Evolutionary conservation across 2,113 vertebrate genomes (phyloP).

Genomic region (Labeo rohita): DNA sequence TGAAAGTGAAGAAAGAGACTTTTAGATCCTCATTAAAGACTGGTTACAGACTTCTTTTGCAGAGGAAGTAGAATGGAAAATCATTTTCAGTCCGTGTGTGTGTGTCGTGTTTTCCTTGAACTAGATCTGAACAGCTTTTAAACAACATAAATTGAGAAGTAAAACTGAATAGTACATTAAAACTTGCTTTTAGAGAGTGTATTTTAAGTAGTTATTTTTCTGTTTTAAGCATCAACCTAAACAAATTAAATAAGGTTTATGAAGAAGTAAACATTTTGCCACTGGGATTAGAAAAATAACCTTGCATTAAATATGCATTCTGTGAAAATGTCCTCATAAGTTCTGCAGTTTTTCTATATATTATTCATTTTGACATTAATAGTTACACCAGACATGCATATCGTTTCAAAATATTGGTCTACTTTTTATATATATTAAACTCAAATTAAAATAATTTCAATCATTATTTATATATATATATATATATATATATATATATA

Average conservation of each 20-base stretch:
- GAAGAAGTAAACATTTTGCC: neutral
- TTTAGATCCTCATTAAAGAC: conserved; percentile 15
- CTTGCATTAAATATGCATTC: neutral
- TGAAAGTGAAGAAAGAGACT: conserved; percentile 1
- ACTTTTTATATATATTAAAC: too few relatives aligned
- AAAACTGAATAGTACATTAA: neutral
- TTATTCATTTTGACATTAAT: too few relatives aligned
- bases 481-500: too few relatives aligned
- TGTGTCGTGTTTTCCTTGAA: neutral
- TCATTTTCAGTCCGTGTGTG: neutral
- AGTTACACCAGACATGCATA: too few relatives aligned
- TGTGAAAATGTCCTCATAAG: neutral
- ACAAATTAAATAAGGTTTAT: neutral
- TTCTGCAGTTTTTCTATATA: neutral
- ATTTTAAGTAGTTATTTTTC: neutral
- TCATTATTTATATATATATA: too few relatives aligned
- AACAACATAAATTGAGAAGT: neutral
- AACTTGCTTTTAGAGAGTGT: neutral
- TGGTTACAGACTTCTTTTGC: neutral
- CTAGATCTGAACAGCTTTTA: neutral
- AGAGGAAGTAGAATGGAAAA: neutral
- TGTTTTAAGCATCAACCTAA: neutral
- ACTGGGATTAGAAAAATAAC: neutral
- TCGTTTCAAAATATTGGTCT: too few relatives aligned
- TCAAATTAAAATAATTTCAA: too few relatives aligned